A percentile compares a stretch with the other conserved stretches of the same genome.
These are phyloP conservation scores for Spialia ferax DNA, from an alignment of 2,888 invertebrate species.

Conservation along the genomic window DNA sequence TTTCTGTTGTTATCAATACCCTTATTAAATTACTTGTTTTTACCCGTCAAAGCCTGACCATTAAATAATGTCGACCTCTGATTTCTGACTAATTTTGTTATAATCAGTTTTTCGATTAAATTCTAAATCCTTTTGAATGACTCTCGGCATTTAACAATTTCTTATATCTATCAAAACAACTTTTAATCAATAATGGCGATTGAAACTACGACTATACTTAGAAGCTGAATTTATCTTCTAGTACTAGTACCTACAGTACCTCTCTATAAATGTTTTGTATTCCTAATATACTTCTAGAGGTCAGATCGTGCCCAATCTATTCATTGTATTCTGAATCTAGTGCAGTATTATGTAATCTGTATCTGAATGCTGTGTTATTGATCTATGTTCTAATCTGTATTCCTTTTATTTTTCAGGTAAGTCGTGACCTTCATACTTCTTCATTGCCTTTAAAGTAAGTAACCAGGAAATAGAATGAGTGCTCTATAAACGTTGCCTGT, in stretches of 20 bases:
- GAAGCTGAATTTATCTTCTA: background rate
- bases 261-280: slow-evolving; percentile 25
- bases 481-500: slow-evolving; percentile 39
- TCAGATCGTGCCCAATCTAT: slow-evolving; percentile 29
- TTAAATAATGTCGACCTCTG: too few species aligned
- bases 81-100: too few species aligned
- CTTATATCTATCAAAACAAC: background rate
- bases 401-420: slow-evolving; percentile 59
- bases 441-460: slow-evolving; percentile 49
- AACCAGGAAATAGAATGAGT: slow-evolving; percentile 46
- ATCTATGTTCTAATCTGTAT: slow-evolving; percentile 35
- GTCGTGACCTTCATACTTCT: slow-evolving; percentile 49
- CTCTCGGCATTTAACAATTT: too few species aligned
- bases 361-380: slow-evolving; percentile 20
- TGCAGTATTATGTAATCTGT: too few species aligned
- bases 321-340: slow-evolving; percentile 38
- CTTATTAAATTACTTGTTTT: too few species aligned
- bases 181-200: background rate
- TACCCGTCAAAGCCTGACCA: too few species aligned
- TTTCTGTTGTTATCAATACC: too few species aligned
- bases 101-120: too few species aligned
- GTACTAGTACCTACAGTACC: slow-evolving; percentile 4
- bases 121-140: too few species aligned
- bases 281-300: slow-evolving; percentile 18
- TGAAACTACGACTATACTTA: background rate